Base-by-base conservation (phyloP, 1,140 invertebrate genomes). In the Eupristina koningsbergeri region DNA sequence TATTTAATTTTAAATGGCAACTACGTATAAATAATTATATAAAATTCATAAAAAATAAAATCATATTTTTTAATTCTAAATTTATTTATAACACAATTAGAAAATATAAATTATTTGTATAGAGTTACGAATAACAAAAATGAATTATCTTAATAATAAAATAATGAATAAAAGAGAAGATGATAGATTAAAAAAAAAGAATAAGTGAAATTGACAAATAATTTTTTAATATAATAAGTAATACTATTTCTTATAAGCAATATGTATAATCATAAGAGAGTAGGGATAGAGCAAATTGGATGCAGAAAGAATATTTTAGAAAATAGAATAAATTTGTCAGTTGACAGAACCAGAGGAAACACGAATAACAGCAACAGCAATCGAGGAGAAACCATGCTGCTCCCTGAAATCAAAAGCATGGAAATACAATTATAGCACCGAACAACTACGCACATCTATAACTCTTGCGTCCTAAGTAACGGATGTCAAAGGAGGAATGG, bases 391-490 rank as follows among this genome's bases (percentile, higher is more conserved):
- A 26, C 8, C 50, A 31, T n/a, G 50, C 73, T 74, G 61, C 45
- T 64, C 47, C 50, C 15, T 29, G 41, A 63, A 80, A 53, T 76
- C 71, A 77, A 77, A 50, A 85, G 89, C 89, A 88, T 89, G 90
- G 90, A 91, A 91, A 91, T 90, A 91, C 90, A 90, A 91, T 91
- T 91, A 91, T 88, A 87, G 87, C 80, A 64, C 78, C 88, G 86
- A 87, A 88, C 90, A 87, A 88, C 86, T 86, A 86, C 81, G 84
- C 75, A 84, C 85, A 80, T 61, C 86, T 86, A 88, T 85, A 83
- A 76, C 26, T 39, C 75, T 83, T 2, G 19, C 7, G 36, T 26
- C 26, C 39, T 39, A 31, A 77, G 34, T 19, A 61, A 11, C n/a
- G 6, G 15, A n/a, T 74, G 11, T 7, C 45, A 19, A 61, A 5